phyloP scores from a whole-genome alignment of 2,113 vertebrate genomes.

The Bufo gargarizans region DNA sequence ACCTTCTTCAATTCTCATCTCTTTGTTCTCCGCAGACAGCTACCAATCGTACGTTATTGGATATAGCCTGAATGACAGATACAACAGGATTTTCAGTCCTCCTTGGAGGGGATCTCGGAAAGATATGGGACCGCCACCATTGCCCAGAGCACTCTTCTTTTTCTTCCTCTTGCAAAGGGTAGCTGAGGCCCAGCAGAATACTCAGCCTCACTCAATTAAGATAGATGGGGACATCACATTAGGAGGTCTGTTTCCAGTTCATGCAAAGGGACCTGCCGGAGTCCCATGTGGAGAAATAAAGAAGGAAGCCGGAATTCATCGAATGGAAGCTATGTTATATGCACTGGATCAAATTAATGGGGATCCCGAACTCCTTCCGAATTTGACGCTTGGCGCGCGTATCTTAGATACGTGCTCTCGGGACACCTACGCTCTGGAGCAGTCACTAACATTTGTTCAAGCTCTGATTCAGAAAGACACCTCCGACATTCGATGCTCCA shows the following conservation, averaged over 20 bases:
- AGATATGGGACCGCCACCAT: slow-evolving; percentile 28
- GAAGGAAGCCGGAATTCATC: slow-evolving; percentile 89
- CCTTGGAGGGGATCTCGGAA: slow-evolving; percentile 13
- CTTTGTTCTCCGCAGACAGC: background rate
- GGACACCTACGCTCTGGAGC: slow-evolving; percentile 91
- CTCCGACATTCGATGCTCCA: slow-evolving; percentile 80
- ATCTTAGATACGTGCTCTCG: slow-evolving; percentile 90
- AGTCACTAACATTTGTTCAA: slow-evolving; percentile 90
- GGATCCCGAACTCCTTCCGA: slow-evolving; percentile 84
- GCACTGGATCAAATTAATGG: slow-evolving; percentile 89
- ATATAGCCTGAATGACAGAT: slow-evolving; percentile 53
- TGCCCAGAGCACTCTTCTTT: slow-evolving; percentile 39
- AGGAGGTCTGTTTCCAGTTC: slow-evolving; percentile 87
- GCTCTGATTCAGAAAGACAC: slow-evolving; percentile 83
- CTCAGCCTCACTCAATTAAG: slow-evolving; percentile 81
- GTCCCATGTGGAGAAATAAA: slow-evolving; percentile 83
- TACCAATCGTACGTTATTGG: background rate
- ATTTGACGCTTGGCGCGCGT: slow-evolving; percentile 85
- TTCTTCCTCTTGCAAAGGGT: slow-evolving; percentile 31
- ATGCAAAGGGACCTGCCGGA: slow-evolving; percentile 81
- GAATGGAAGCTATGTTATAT: slow-evolving; percentile 91
- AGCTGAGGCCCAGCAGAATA: slow-evolving; percentile 52
- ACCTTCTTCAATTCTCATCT: background rate
- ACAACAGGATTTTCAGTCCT: background rate
- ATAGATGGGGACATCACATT: slow-evolving; percentile 86